A percentile compares a stretch with the other conserved stretches of the same genome.
These are phyloP conservation scores for Linnaemya tessellans DNA, from an alignment of 2,888 invertebrate genomes.

Conservation along the genomic window DNA sequence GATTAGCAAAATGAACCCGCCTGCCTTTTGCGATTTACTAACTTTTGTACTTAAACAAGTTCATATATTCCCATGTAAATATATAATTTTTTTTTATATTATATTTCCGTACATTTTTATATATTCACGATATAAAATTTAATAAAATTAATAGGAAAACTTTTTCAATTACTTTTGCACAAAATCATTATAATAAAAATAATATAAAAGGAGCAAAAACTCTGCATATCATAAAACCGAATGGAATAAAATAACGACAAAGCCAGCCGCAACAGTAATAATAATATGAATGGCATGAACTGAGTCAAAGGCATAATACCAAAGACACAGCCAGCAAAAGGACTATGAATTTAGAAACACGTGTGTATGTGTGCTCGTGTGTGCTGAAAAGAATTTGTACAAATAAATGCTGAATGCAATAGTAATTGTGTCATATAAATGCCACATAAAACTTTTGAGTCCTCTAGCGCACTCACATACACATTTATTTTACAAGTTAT, in stretches of 20 bases:
- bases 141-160: constrained; percentile 73
- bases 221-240: constrained; percentile 66
- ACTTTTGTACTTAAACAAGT: not conserved
- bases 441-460: constrained; percentile 63
- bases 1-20: not conserved
- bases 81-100: not conserved
- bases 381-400: not conserved
- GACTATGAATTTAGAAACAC: constrained; percentile 24
- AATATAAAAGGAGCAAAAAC: constrained; percentile 52
- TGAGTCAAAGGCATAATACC: constrained; percentile 4
- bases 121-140: constrained; percentile 66
- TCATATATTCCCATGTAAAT: not conserved
- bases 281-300: constrained; percentile 41
- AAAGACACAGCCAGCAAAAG: constrained; percentile 29
- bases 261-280: constrained; percentile 48
- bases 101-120: constrained; percentile 7
- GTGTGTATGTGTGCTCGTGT: not conserved
- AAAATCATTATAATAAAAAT: constrained; percentile 63
- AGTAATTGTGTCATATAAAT: constrained; percentile 65
- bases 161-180: constrained; percentile 74
- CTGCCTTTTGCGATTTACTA: constrained; percentile 10
- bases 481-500: not conserved
- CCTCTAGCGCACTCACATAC: constrained; percentile 12
- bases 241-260: constrained; percentile 19
- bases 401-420: constrained; percentile 30